Percentiles rank a stretch among this genome's conserved stretches.
phyloP scores from a whole-genome alignment of 2,888 invertebrate species.

The Gonocerus acuteangulatus region DNA sequence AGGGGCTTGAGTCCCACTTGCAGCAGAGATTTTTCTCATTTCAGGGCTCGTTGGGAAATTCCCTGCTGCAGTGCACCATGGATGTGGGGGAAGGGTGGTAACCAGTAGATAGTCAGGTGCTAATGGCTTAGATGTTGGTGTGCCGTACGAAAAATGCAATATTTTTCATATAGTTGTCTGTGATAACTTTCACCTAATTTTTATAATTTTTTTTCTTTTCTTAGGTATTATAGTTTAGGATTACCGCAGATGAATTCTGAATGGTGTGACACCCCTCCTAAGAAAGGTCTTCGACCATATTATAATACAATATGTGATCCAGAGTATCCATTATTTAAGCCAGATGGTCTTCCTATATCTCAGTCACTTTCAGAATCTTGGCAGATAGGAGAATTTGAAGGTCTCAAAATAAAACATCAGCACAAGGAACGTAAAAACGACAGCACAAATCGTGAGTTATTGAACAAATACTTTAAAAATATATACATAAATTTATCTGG shows the following conservation, averaged over 20 bases:
- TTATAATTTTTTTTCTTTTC: neutral
- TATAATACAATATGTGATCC: constrained; percentile 72
- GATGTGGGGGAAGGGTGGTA: too few species aligned
- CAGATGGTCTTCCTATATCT: constrained; percentile 66
- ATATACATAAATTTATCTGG: neutral
- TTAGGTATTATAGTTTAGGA: constrained; percentile 50
- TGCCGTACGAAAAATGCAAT: too few species aligned
- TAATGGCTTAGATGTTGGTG: too few species aligned
- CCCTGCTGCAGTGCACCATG: too few species aligned
- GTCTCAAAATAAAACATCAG: constrained; percentile 42
- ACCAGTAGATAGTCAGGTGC: too few species aligned
- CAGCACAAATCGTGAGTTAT: constrained; percentile 26
- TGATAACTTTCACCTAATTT: too few species aligned
- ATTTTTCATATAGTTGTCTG: too few species aligned
- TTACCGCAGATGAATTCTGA: constrained; percentile 43
- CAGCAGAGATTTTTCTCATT: too few species aligned
- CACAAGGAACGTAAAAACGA: neutral
- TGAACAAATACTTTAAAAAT: neutral
- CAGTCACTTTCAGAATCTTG: constrained; percentile 63
- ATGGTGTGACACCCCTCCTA: constrained; percentile 33
- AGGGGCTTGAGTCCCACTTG: too few species aligned
- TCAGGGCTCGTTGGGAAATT: too few species aligned
- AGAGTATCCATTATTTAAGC: constrained; percentile 65
- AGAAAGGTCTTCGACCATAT: constrained; percentile 42
- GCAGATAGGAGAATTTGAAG: constrained; percentile 56